Percentiles rank a stretch among this genome's conserved stretches.
These are phyloP conservation scores for Paraescarpia echinospica DNA, from an alignment of 1,140 invertebrate species.

Conservation along the genomic window DNA sequence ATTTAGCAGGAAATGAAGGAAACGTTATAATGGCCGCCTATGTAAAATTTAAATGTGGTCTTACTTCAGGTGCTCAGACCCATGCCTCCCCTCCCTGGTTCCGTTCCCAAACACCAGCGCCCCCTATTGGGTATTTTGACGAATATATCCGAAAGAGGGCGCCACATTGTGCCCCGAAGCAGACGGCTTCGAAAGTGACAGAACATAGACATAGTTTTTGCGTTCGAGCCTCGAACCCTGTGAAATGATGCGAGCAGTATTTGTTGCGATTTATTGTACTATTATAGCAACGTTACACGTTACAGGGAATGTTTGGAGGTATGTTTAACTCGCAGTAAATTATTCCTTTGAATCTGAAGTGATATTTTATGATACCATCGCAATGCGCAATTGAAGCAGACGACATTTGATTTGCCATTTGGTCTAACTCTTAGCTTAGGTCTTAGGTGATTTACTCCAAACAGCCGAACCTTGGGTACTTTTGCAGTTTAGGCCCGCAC, in stretches of 20 bases:
- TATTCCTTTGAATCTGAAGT: background rate
- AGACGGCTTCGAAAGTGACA: background rate
- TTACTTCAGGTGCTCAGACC: no score
- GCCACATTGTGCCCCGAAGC: background rate
- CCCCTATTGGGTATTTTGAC: background rate
- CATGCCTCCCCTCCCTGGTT: no score
- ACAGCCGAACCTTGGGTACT: no score
- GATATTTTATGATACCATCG: background rate
- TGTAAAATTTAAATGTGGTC: no score
- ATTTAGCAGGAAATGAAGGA: no score
- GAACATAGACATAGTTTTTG: background rate
- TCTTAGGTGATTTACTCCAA: no score
- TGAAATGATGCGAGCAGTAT: background rate
- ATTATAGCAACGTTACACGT: background rate
- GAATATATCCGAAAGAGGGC: background rate
- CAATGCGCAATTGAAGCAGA: background rate
- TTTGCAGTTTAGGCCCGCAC: no score
- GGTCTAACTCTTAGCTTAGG: no score
- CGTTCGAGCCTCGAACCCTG: background rate
- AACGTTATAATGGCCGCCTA: no score
- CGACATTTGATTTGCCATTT: background rate
- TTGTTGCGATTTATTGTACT: background rate
- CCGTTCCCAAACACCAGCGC: no score
- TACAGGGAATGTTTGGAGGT: background rate
- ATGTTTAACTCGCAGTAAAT: background rate